A percentile compares a stretch with the other conserved stretches of the same genome.
These are phyloP conservation scores for Whitmania pigra DNA, from an alignment of 1,140 invertebrate genomes.

Conservation along the genomic window DNA sequence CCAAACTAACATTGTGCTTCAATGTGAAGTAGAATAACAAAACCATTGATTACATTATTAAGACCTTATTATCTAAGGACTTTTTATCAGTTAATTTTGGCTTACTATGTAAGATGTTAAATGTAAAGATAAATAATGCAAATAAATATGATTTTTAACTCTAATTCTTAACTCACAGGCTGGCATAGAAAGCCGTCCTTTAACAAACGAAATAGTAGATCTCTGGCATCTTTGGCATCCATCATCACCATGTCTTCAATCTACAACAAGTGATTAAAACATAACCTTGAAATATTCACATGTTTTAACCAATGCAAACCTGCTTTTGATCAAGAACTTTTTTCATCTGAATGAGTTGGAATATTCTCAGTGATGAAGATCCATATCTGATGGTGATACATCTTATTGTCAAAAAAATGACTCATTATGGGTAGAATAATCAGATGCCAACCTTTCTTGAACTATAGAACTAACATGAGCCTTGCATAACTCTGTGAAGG, in stretches of 20 bases:
- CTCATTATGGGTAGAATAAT: too few relatives aligned
- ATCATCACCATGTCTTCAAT: slow-evolving; percentile 7
- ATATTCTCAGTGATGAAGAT: not conserved
- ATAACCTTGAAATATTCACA: not conserved
- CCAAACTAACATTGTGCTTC: too few relatives aligned
- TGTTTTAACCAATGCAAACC: slow-evolving; percentile 6
- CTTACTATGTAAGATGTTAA: too few relatives aligned
- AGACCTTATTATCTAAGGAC: too few relatives aligned
- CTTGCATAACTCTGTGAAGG: not conserved
- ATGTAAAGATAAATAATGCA: too few relatives aligned
- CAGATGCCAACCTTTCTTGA: not conserved
- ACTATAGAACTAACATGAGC: slow-evolving; percentile 7
- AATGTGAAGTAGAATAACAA: too few relatives aligned
- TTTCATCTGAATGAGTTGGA: not conserved
- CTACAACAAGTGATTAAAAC: not conserved
- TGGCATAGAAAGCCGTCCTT: not conserved
- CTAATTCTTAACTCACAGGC: not conserved
- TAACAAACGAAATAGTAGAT: not conserved
- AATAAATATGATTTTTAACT: too few relatives aligned
- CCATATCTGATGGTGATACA: not conserved
- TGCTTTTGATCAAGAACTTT: slow-evolving; percentile 11
- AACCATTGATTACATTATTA: too few relatives aligned
- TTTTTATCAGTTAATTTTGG: too few relatives aligned
- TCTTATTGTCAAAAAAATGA: too few relatives aligned
- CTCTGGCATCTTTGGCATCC: slow-evolving; percentile 3